Evolutionary conservation across 1,140 invertebrate species (phyloP).

Genomic region (Helicoverpa armigera): DNA sequence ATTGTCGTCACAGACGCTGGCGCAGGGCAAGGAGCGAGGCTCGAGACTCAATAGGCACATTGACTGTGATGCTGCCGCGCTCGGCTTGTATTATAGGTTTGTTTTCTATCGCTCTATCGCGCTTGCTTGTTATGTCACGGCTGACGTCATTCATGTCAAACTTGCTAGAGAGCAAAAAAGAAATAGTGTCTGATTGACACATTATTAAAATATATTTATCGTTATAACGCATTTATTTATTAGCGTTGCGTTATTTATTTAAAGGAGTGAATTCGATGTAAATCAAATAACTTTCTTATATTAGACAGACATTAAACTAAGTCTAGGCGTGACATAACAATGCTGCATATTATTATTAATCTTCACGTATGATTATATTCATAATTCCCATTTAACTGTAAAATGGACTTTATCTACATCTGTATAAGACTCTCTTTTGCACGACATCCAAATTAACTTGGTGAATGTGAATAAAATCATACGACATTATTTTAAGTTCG

Average conservation of each 20-base stretch:
- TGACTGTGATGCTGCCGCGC: conserved; percentile 63
- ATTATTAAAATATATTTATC: too few relatives aligned
- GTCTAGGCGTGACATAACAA: conserved; percentile 43
- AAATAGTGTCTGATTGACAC: too few relatives aligned
- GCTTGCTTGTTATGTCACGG: conserved; percentile 49
- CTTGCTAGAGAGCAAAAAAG: too few relatives aligned
- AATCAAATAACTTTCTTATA: too few relatives aligned
- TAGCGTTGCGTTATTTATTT: too few relatives aligned
- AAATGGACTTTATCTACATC: not conserved
- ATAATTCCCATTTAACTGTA: not conserved
- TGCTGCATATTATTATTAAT: conserved; percentile 21
- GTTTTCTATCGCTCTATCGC: conserved; percentile 63
- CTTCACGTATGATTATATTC: conserved; percentile 42
- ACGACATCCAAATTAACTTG: too few relatives aligned
- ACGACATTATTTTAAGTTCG: conserved; percentile 25
- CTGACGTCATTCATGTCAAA: not conserved
- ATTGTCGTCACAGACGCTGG: conserved; percentile 70
- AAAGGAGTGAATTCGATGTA: too few relatives aligned
- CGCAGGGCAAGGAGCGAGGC: conserved; percentile 61
- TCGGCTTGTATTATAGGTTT: conserved; percentile 74
- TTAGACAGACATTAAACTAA: too few relatives aligned
- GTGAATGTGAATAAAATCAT: conserved; percentile 16
- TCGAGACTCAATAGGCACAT: conserved; percentile 64
- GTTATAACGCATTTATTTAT: too few relatives aligned
- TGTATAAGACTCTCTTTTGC: not conserved